phyloP scores from a whole-genome alignment of 1,140 invertebrate species.

The Helicorthomorpha holstii region DNA sequence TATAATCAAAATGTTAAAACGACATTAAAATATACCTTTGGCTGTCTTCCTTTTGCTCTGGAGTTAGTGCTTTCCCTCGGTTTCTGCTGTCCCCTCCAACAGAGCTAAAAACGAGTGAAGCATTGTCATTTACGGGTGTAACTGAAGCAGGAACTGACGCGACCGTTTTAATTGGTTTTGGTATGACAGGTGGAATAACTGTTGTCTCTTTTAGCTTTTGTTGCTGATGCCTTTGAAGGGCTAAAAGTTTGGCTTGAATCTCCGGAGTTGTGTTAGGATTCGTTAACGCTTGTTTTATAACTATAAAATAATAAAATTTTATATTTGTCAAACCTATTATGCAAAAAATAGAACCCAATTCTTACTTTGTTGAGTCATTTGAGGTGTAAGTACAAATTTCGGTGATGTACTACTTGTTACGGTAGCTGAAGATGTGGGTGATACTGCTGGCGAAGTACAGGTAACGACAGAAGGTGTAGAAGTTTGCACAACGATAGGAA shows the following conservation, averaged over 20 bases:
- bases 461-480: neutral
- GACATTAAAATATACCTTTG: conserved; percentile 17
- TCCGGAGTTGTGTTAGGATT: conserved; percentile 64
- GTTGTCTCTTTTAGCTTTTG: conserved; percentile 28
- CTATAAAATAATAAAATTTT: conserved; percentile 15
- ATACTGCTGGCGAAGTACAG: no score
- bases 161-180: neutral
- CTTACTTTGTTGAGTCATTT: conserved; percentile 74
- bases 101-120: no score
- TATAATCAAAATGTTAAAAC: neutral
- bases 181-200: neutral
- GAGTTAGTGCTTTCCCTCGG: conserved; percentile 21
- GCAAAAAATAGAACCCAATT: conserved; percentile 6
- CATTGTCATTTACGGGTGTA: conserved; percentile 5
- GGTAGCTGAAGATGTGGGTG: conserved; percentile 13
- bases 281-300: conserved; percentile 29
- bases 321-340: conserved; percentile 18
- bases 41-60: conserved; percentile 24
- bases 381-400: conserved; percentile 66
- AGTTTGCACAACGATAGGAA: conserved; percentile 23
- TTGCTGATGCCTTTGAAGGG: conserved; percentile 70
- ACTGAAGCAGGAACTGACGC: conserved; percentile 1
- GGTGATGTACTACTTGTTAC: no score
- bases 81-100: conserved; percentile 39
- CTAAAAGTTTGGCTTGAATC: conserved; percentile 77